Evolutionary conservation across 2,888 invertebrate species (phyloP), one percentile per base, ranked within the genome.

Genomic region (Tryphoninae sp.): DNA sequence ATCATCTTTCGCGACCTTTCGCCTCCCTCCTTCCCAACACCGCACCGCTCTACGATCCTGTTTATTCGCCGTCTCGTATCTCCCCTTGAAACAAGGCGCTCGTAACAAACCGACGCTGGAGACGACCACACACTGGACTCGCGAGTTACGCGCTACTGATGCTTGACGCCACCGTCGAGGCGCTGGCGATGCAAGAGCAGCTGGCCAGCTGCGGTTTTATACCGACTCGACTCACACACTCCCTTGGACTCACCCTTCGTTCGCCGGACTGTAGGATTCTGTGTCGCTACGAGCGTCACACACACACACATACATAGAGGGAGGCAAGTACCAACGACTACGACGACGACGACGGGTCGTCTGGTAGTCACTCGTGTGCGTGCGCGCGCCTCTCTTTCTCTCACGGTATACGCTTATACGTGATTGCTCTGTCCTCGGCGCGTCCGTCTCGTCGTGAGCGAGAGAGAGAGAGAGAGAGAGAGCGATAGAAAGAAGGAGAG

Each of bases 121-220:
- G 9, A 45, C 19, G 11, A 13, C 45, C 11, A 45, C 45, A 45
- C 45, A 13, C 3, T 13, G 11, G 13, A 45, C 45, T 45, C 45
- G 13, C 45, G 45, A 45, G 45, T 45, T 13, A 45, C 45, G 45
- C 45, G 45, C 45, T 45, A 45, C 45, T 45, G 45, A 13, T 13
- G 45, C 33, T 33, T 33, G 45, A 45, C 45, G 45, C 45, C 9
- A 45, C 4, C 13, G 9, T 2, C 45, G 45, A 45, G 45, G 45
- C 11, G 45, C 45, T 13, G 13, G 45, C 13, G 45, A 45, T 13
- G 11, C 45, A 13, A 8, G 22, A 19, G 19, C 19, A 19, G 19
- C 55, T 64, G 64, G 42, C 74, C 74, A 40, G 74, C 67, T 65
- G 19, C 61, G 74, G 64, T 55, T 64, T 45, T 58, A 64, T 33